These are phyloP conservation scores for Netelia melanura DNA, from an alignment of 2,888 invertebrate genomes.

Conservation along the genomic window DNA sequence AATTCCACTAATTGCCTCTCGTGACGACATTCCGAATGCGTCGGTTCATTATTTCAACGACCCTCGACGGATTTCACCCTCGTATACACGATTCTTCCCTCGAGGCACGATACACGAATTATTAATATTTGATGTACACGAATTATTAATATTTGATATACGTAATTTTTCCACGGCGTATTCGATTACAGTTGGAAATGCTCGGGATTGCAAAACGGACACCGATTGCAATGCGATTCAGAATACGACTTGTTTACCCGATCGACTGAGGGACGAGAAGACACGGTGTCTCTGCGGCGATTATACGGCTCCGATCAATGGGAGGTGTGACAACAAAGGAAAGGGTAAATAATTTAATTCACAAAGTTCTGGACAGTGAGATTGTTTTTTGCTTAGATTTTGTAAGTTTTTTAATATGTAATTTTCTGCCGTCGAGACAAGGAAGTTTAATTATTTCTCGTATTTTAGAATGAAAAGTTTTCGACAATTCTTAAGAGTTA, in stretches of 20 bases:
- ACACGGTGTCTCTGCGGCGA: conserved; percentile 90
- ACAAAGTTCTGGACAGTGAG: neutral
- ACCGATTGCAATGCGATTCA: conserved; percentile 88
- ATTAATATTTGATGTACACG: conserved; percentile 17
- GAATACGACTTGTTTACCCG: conserved; percentile 89
- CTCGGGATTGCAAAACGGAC: conserved; percentile 88
- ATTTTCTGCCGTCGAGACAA: no score
- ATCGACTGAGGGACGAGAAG: conserved; percentile 87
- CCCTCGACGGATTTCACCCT: neutral
- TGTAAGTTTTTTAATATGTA: neutral
- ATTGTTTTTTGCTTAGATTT: neutral
- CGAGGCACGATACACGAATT: neutral
- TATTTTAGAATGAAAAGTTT: no score
- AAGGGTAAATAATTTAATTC: conserved; percentile 86
- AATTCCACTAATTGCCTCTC: conserved; percentile 52
- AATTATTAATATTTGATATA: conserved; percentile 21
- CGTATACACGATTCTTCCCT: no score
- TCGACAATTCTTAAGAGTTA: no score
- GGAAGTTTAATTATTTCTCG: no score
- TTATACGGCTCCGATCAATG: conserved; percentile 89
- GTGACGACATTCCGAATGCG: conserved; percentile 55
- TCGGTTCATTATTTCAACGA: conserved; percentile 55
- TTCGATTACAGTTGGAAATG: conserved; percentile 83
- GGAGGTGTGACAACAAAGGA: conserved; percentile 87
- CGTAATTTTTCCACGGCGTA: neutral